Conservation (phyloP, 2,888 invertebrate species). For the Auanema sp. region DNA sequence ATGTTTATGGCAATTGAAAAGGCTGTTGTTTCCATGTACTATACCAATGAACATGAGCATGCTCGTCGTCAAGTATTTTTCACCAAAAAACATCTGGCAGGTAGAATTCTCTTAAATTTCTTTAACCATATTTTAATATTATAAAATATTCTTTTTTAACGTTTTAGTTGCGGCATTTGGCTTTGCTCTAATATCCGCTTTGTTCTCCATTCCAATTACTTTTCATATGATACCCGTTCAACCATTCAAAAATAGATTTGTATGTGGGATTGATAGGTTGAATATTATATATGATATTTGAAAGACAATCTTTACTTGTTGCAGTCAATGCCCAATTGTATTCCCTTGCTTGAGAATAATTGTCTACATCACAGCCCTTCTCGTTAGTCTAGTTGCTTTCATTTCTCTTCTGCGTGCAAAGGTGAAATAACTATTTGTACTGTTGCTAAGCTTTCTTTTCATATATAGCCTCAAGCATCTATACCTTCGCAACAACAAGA, state of each 20-base stretch:
- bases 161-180: slow-evolving; percentile 13
- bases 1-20: slow-evolving; percentile 56
- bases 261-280: slow-evolving; percentile 59
- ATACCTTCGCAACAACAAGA: slow-evolving; percentile 39
- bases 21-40: slow-evolving; percentile 25
- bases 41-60: too few relatives aligned
- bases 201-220: slow-evolving; percentile 29
- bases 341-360: slow-evolving; percentile 51
- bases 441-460: neutral
- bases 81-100: neutral
- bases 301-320: slow-evolving; percentile 15
- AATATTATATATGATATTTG: slow-evolving; percentile 1
- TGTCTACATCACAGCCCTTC: slow-evolving; percentile 51
- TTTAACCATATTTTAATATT: neutral
- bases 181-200: slow-evolving; percentile 23
- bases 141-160: neutral
- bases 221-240: slow-evolving; percentile 49
- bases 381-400: slow-evolving; percentile 48
- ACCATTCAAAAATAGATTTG: slow-evolving; percentile 52
- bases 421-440: neutral
- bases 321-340: slow-evolving; percentile 52
- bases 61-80: neutral
- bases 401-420: slow-evolving; percentile 41
- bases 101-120: neutral
- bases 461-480: slow-evolving; percentile 29